phyloP scores from a whole-genome alignment of 2,797 vertebrate genomes.

The Cyprinella venusta region DNA sequence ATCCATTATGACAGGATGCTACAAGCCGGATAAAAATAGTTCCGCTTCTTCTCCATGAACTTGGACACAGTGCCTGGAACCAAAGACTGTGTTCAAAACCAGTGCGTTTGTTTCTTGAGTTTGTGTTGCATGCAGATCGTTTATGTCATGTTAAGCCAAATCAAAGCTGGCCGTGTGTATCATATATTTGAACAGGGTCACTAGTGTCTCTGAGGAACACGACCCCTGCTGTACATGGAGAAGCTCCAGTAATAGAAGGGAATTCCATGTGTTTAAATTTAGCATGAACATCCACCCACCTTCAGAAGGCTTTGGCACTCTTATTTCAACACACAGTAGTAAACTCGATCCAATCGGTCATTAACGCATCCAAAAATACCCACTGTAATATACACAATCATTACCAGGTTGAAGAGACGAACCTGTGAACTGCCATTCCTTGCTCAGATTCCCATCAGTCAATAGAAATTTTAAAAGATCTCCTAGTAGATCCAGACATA shows the following conservation, averaged over 20 bases:
- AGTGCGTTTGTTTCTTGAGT: neutral
- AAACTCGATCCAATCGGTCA: conserved; percentile 32
- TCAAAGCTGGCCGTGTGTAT: conserved; percentile 3
- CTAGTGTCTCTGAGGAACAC: neutral
- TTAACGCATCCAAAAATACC: conserved; percentile 8
- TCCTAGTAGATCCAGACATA: neutral
- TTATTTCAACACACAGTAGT: conserved; percentile 54
- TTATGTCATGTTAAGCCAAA: neutral
- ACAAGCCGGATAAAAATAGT: neutral
- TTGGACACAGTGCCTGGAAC: neutral
- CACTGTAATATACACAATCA: conserved; percentile 32
- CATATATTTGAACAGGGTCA: neutral
- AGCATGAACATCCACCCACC: neutral
- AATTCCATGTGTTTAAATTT: conserved; percentile 18
- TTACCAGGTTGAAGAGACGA: neutral
- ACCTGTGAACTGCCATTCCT: neutral
- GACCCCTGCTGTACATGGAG: neutral
- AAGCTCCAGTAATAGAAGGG: conserved; percentile 18
- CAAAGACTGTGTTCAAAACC: neutral
- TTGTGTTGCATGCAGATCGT: neutral
- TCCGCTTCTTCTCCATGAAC: neutral
- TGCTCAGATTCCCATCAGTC: neutral
- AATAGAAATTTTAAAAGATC: neutral
- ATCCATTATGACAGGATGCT: conserved; percentile 2
- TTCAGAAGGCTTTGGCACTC: conserved; percentile 28